Conservation (phyloP, 1,140 invertebrate genomes). For the Dendrolimus kikuchii region DNA sequence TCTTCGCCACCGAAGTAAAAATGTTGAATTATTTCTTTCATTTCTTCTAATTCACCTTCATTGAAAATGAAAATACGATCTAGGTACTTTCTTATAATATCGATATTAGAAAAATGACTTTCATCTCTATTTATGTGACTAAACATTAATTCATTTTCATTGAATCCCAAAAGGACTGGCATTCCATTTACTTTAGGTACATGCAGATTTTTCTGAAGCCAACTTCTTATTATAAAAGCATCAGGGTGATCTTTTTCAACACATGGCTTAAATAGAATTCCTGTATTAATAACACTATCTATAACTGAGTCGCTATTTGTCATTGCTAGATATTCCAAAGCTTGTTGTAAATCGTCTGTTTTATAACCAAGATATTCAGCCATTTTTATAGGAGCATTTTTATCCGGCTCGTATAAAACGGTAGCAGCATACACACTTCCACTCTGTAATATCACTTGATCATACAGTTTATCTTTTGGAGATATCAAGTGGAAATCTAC, state of each 20-base stretch:
- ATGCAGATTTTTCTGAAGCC: conserved; percentile 12
- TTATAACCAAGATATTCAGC: conserved; percentile 18
- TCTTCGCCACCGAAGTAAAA: too few relatives aligned
- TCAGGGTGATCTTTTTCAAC: conserved; percentile 18
- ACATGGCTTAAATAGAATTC: conserved; percentile 20
- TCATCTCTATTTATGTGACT: conserved; percentile 6
- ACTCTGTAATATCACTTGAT: conserved; percentile 23
- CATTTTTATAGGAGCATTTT: conserved; percentile 16
- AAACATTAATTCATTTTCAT: conserved; percentile 18
- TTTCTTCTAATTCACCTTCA: conserved; percentile 6
- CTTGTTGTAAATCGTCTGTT: conserved; percentile 12
- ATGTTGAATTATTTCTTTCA: neutral
- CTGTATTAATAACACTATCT: conserved; percentile 3
- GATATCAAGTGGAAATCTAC: conserved; percentile 20
- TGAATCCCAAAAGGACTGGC: conserved; percentile 28
- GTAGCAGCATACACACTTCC: conserved; percentile 14
- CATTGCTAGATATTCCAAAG: conserved; percentile 16
- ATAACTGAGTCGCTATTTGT: conserved; percentile 9
- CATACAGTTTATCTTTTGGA: conserved; percentile 15
- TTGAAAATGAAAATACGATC: conserved; percentile 22
- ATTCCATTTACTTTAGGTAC: conserved; percentile 24
- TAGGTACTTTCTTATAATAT: conserved; percentile 15
- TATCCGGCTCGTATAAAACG: conserved; percentile 15
- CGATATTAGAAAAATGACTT: conserved; percentile 15
- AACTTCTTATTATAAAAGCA: conserved; percentile 22